Percentiles rank a stretch among this genome's conserved stretches.
Conservation (phyloP, 2,888 invertebrate species). For the Monochamus alternatus region DNA sequence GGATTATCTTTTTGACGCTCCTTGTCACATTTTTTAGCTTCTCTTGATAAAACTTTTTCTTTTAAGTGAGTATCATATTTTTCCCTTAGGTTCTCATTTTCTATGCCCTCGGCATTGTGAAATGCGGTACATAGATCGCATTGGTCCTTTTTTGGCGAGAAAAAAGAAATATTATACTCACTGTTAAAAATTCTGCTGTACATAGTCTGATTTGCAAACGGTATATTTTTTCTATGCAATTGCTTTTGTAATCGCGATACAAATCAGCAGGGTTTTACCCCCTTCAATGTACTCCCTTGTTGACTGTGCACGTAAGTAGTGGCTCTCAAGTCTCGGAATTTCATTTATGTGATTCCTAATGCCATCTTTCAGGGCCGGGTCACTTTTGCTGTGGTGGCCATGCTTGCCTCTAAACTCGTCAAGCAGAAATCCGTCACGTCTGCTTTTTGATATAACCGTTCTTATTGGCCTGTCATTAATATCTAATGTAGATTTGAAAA, state of each 20-base stretch:
- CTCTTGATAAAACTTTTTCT: neutral
- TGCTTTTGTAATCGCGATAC: too few relatives aligned
- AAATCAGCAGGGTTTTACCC: too few relatives aligned
- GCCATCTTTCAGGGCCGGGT: neutral
- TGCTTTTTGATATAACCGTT: neutral
- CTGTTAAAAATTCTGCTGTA: too few relatives aligned
- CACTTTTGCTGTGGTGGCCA: neutral
- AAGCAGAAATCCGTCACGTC: neutral
- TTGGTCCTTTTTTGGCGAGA: too few relatives aligned
- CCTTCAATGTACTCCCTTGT: neutral
- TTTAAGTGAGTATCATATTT: too few relatives aligned
- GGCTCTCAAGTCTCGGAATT: neutral
- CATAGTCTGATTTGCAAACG: too few relatives aligned
- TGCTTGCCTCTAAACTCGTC: slow-evolving; percentile 1
- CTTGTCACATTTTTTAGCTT: neutral
- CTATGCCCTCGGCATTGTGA: too few relatives aligned
- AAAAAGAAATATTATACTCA: too few relatives aligned
- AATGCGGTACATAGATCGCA: too few relatives aligned
- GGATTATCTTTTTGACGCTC: too few relatives aligned
- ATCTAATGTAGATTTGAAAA: neutral
- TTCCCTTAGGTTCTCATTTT: too few relatives aligned
- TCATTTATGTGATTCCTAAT: neutral
- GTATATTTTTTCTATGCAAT: too few relatives aligned
- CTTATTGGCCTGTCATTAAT: neutral
- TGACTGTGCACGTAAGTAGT: neutral